These are phyloP conservation scores for Ophioninae sp. DNA, from an alignment of 2,888 invertebrate species.

Conservation along the genomic window DNA sequence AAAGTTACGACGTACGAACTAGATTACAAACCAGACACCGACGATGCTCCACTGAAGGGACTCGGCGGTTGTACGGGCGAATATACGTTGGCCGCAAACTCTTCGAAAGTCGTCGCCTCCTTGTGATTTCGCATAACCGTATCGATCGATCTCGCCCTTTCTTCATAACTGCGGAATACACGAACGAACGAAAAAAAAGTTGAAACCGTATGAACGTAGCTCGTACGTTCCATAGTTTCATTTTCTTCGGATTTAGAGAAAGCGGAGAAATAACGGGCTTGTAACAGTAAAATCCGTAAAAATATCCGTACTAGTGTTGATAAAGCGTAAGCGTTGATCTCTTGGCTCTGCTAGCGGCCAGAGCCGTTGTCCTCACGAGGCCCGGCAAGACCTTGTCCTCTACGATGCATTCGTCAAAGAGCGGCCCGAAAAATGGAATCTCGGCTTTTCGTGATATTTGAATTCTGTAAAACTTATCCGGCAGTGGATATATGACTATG, in stretches of 20 bases:
- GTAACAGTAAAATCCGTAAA: background rate
- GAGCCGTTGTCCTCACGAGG: conserved; percentile 93
- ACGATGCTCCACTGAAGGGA: conserved; percentile 80
- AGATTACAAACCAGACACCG: conserved; percentile 75
- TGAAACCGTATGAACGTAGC: conserved; percentile 10
- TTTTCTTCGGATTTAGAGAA: background rate
- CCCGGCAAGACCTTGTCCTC: conserved; percentile 89
- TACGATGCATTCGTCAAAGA: conserved; percentile 95
- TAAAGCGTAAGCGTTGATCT: conserved; percentile 94
- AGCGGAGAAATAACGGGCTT: background rate
- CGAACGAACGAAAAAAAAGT: background rate
- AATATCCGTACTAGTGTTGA: conserved; percentile 90
- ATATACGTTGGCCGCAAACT: conserved; percentile 89
- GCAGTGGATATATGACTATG: conserved; percentile 96
- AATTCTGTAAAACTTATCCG: conserved; percentile 92
- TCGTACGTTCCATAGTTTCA: background rate
- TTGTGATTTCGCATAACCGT: conserved; percentile 93
- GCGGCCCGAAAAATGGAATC: conserved; percentile 96
- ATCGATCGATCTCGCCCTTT: conserved; percentile 92
- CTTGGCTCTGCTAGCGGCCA: conserved; percentile 95
- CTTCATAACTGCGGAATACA: conserved; percentile 88
- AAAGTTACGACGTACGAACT: background rate
- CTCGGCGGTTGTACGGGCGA: conserved; percentile 85
- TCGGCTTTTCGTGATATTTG: conserved; percentile 88
- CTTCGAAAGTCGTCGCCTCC: conserved; percentile 94